Conservation (phyloP, 1,140 invertebrate genomes). For the Drusus annulatus region DNA sequence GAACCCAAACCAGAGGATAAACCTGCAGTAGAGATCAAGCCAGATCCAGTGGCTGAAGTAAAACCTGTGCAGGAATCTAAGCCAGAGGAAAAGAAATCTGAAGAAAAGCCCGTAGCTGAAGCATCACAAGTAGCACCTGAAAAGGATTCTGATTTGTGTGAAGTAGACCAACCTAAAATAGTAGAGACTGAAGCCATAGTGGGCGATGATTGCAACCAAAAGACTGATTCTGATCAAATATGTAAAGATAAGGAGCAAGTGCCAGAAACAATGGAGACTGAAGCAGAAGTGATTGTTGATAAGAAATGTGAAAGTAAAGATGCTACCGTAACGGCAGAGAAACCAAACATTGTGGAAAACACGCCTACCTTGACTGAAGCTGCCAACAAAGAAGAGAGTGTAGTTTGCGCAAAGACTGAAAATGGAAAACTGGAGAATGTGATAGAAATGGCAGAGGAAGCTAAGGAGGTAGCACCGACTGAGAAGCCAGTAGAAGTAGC, state of each 20-base stretch:
- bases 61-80: not conserved
- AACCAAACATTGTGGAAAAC: not conserved
- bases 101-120: not conserved
- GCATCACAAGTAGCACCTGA: not conserved
- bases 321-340: not conserved
- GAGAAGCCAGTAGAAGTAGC: constrained; percentile 32
- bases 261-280: constrained; percentile 55
- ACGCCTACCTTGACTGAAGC: constrained; percentile 7
- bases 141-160: constrained; percentile 5
- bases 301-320: constrained; percentile 20
- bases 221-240: constrained; percentile 49
- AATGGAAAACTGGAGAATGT: constrained; percentile 14
- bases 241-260: constrained; percentile 49
- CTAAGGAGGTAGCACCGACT: not conserved
- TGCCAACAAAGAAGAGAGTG: constrained; percentile 25
- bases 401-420: constrained; percentile 41
- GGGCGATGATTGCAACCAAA: constrained; percentile 42
- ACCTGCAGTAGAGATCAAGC: not conserved
- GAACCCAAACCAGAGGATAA: not conserved
- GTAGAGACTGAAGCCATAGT: constrained; percentile 35
- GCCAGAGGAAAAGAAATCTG: constrained; percentile 11
- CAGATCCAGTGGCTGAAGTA: not conserved
- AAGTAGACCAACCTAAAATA: constrained; percentile 6
- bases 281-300: constrained; percentile 1
- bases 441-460: constrained; percentile 1